Percentiles rank a stretch among this genome's conserved stretches.
Evolutionary conservation across 2,888 invertebrate species (phyloP).

Genomic region (Mesochorus sp.): DNA sequence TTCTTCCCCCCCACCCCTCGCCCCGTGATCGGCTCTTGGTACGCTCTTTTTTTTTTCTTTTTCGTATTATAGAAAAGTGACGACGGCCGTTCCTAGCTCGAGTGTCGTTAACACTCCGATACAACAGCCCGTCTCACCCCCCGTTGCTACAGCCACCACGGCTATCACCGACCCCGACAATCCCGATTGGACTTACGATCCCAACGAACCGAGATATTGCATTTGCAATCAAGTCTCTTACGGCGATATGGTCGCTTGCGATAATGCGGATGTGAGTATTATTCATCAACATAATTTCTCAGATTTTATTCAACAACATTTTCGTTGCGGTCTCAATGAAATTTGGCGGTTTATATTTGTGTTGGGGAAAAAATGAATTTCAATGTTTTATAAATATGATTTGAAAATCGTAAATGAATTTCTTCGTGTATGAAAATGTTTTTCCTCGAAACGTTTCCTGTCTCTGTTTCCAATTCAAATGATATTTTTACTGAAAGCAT

Average conservation of each 20-base stretch:
- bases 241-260: constrained; percentile 99
- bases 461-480: too few species aligned
- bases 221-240: constrained; percentile 98
- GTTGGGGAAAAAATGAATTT: too few species aligned
- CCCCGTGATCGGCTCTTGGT: not conserved
- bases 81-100: constrained; percentile 75
- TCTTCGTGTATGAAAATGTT: too few species aligned
- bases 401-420: too few species aligned
- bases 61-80: constrained; percentile 77
- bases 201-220: constrained; percentile 98
- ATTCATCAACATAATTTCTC: not conserved
- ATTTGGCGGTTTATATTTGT: too few species aligned
- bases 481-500: too few species aligned
- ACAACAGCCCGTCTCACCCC: constrained; percentile 81
- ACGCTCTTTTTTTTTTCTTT: not conserved
- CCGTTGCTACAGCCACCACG: constrained; percentile 78
- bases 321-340: not conserved
- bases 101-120: constrained; percentile 76
- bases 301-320: not conserved
- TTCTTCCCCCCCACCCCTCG: not conserved
- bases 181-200: constrained; percentile 96
- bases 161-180: constrained; percentile 85
- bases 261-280: constrained; percentile 94
- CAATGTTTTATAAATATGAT: too few species aligned
- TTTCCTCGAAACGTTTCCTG: too few species aligned